These are phyloP conservation scores for Tholera decimalis DNA, from an alignment of 2,888 invertebrate species.

Conservation along the genomic window DNA sequence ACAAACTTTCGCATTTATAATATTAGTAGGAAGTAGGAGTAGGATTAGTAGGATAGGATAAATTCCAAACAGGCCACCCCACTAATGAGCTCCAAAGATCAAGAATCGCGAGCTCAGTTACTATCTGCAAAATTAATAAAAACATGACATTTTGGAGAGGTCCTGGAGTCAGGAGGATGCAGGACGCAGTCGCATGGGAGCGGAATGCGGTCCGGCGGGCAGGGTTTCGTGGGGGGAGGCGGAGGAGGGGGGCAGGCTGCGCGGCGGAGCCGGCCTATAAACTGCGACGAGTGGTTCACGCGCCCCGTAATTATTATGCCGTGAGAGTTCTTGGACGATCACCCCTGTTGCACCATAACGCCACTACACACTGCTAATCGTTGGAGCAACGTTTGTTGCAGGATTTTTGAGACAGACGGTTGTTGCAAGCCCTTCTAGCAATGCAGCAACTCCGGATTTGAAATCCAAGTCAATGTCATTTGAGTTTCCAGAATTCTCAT, in stretches of 20 bases:
- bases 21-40: no score
- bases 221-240: slow-evolving; percentile 66
- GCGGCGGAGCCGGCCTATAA: slow-evolving; percentile 82
- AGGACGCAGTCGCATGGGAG: slow-evolving; percentile 90
- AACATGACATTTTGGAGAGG: slow-evolving; percentile 87
- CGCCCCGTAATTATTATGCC: slow-evolving; percentile 82
- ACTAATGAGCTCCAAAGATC: slow-evolving; percentile 36
- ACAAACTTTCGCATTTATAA: no score
- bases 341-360: slow-evolving; percentile 77
- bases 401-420: neutral
- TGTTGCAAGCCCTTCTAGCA: neutral
- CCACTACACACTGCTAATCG: slow-evolving; percentile 77
- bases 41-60: no score
- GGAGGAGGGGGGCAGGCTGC: slow-evolving; percentile 66
- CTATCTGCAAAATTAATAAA: slow-evolving; percentile 78
- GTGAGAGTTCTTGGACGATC: slow-evolving; percentile 86
- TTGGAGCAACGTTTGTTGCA: slow-evolving; percentile 62
- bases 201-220: slow-evolving; percentile 89
- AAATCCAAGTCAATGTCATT: neutral
- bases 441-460: neutral
- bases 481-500: neutral
- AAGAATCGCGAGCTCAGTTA: slow-evolving; percentile 48
- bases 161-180: slow-evolving; percentile 81
- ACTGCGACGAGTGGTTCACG: slow-evolving; percentile 77
- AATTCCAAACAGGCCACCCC: no score